Evolutionary conservation across 2,797 vertebrate genomes (phyloP).

Genomic region (Margarornis squamiger): DNA sequence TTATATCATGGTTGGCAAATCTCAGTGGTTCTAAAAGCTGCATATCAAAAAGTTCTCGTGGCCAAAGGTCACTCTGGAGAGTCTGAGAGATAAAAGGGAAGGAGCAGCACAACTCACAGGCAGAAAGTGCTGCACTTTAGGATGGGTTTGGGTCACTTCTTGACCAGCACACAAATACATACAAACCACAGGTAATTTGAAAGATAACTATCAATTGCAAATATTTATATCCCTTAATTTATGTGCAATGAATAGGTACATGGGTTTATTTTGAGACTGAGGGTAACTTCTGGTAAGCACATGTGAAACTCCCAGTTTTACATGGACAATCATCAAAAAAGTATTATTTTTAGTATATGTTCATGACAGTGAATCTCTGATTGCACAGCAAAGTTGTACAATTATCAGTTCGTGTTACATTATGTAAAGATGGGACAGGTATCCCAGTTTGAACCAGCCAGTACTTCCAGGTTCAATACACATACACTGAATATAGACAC

Average conservation of each 20-base stretch:
- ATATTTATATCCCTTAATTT: background rate
- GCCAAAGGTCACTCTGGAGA: background rate
- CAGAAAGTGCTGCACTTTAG: background rate
- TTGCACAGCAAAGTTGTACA: background rate
- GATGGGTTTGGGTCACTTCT: background rate
- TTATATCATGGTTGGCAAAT: background rate
- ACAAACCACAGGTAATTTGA: background rate
- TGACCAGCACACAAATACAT: background rate
- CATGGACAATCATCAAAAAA: background rate
- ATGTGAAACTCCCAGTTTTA: background rate
- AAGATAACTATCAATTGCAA: rapidly evolving
- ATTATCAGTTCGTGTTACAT: background rate
- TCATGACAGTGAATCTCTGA: background rate
- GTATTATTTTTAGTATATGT: background rate
- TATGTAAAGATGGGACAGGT: background rate
- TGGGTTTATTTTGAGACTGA: background rate
- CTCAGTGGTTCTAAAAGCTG: background rate
- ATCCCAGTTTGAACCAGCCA: background rate
- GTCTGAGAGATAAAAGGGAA: background rate
- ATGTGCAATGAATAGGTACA: background rate
- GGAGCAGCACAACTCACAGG: background rate
- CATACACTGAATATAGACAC: background rate
- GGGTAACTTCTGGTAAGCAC: background rate
- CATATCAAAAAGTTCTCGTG: background rate
- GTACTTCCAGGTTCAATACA: background rate